Base-by-base conservation (phyloP, 1,140 invertebrate genomes). In the Leptinotarsa lineolata region DNA sequence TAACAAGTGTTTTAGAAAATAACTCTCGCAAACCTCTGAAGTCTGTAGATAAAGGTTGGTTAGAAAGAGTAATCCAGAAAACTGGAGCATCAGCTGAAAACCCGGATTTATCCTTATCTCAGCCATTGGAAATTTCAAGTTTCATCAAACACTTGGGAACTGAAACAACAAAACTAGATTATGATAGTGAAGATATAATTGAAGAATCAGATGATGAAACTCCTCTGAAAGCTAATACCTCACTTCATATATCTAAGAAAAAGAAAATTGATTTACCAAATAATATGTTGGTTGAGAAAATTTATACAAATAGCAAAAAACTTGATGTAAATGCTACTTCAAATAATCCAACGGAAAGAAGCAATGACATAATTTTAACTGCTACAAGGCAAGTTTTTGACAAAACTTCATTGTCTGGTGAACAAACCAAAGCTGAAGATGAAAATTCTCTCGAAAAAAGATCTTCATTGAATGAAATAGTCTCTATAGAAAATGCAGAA, bases 181-280 rank as follows among this genome's bases (percentile, higher is more conserved):
- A 78, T 76, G 74, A 83, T 59, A 81, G 77, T 80, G 83, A 84
- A 72, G 91, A 92, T 81, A 88, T 88, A 85, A 86, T 92, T 64
- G 90, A 89, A 85, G 90, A 91, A 82, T 89, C 89, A 46, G 91
- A 92, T 80, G 87, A 87, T 65, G 88, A 89, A 78, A 78, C 61
- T 20, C 16, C 59, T 22, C 70, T 64, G 16, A 69, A 60, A 63
- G 59, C 68, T 67, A 48, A 48, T 24, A 61, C 82, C 74, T 16
- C 72, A n/a, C 67, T 75, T 45, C 79, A 80, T 72, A 54, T 79
- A 66, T 74, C 78, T 39, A 81, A 84, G 79, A 76, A 86, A 85
- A 77, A 78, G 30, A 80, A 75, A 77, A 59, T 74, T 44, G 72
- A 72, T 68, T 48, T 67, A 8, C 11, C 24, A 30, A 21, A 11